Evolutionary conservation across 1,140 invertebrate species (phyloP).

Genomic region (Charaxes varanes): DNA sequence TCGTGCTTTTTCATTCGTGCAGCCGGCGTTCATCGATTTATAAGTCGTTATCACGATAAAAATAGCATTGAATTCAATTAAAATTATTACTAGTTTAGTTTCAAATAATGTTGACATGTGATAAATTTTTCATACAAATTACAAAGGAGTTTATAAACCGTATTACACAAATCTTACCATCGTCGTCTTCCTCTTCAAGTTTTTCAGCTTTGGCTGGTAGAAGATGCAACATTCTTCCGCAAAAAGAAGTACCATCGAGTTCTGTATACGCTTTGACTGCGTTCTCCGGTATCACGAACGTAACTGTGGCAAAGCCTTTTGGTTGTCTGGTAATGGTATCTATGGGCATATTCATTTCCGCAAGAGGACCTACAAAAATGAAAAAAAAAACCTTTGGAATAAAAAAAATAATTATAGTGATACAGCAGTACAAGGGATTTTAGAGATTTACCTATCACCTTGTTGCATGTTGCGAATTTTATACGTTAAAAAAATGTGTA

Average conservation of each 20-base stretch:
- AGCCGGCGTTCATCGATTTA: too few species aligned
- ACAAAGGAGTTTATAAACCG: too few species aligned
- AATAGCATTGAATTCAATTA: too few species aligned
- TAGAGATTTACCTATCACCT: too few species aligned
- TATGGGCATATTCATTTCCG: constrained; percentile 93
- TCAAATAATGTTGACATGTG: too few species aligned
- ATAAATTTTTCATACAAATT: too few species aligned
- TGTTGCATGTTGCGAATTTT: not conserved
- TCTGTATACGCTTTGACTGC: constrained; percentile 91
- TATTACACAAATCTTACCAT: constrained; percentile 59
- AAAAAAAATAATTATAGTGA: constrained; percentile 5
- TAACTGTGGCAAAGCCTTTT: constrained; percentile 96
- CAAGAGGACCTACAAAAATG: constrained; percentile 80
- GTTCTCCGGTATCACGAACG: constrained; percentile 96
- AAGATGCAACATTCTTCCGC: constrained; percentile 95
- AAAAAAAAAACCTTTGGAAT: constrained; percentile 7
- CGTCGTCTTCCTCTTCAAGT: constrained; percentile 73
- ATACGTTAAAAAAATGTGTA: too few species aligned
- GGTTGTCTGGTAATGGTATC: constrained; percentile 88
- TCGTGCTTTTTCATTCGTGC: too few species aligned
- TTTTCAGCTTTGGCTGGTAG: constrained; percentile 89
- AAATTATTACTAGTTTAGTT: too few species aligned
- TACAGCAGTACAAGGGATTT: too few species aligned
- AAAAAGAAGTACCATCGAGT: constrained; percentile 91
- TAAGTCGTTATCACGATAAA: too few species aligned